Percentiles rank a stretch among this genome's conserved stretches.
Conservation (phyloP, 2,797 vertebrate species). For the Antrozous pallidus region DNA sequence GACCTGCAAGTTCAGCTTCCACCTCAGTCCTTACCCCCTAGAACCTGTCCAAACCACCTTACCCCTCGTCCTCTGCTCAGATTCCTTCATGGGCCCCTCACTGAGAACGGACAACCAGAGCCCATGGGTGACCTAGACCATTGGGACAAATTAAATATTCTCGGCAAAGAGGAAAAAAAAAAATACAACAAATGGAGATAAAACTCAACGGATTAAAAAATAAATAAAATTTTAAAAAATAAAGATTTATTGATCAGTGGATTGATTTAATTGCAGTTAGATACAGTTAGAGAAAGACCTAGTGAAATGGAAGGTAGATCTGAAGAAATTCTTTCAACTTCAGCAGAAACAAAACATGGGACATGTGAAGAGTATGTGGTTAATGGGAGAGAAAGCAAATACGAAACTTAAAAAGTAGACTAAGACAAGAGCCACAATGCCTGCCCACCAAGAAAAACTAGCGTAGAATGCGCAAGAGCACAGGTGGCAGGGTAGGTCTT, state of each 20-base stretch:
- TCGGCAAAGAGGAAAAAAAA: too few relatives aligned
- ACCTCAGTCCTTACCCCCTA: not conserved
- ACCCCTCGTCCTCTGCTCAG: not conserved
- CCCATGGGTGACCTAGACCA: not conserved
- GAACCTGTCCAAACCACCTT: not conserved
- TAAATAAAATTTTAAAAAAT: not conserved
- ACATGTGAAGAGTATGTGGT: not conserved
- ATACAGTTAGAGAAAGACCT: not conserved
- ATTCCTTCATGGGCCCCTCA: not conserved
- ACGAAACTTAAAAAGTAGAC: too few relatives aligned
- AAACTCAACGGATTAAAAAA: not conserved
- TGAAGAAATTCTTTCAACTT: not conserved
- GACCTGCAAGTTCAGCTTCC: too few relatives aligned
- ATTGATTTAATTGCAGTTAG: not conserved
- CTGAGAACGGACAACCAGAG: not conserved
- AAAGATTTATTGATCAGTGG: not conserved
- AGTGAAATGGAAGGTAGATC: not conserved
- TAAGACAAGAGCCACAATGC: accelerated
- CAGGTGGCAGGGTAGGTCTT: accelerated
- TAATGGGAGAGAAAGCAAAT: too few relatives aligned
- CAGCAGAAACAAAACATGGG: not conserved
- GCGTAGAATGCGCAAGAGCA: accelerated
- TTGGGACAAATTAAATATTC: too few relatives aligned
- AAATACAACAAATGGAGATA: not conserved
- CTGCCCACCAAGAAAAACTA: too few relatives aligned